Conservation (phyloP, 2,888 invertebrate species). For the Torymus tubicola region DNA sequence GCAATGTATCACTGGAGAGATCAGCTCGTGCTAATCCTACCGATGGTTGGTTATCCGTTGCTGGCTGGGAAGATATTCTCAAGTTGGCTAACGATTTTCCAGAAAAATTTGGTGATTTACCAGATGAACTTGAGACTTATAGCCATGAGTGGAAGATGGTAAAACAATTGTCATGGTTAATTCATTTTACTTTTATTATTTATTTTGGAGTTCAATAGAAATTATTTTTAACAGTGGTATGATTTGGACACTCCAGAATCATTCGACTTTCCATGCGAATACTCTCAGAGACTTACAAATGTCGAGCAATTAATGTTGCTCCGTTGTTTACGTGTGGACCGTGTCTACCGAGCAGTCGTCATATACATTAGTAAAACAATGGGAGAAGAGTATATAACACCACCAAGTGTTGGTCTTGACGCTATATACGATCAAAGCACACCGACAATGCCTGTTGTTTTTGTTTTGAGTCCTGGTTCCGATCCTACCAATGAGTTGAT, state of each 20-base stretch:
- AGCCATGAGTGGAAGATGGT: conserved; percentile 84
- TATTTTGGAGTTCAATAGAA: not conserved
- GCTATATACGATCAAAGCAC: conserved; percentile 91
- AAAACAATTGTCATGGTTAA: conserved; percentile 58
- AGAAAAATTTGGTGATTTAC: conserved; percentile 81
- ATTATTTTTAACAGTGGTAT: conserved; percentile 82
- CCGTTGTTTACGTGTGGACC: conserved; percentile 92
- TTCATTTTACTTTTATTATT: not conserved
- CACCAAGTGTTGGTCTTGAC: conserved; percentile 86
- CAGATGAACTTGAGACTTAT: conserved; percentile 79
- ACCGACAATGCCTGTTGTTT: conserved; percentile 91
- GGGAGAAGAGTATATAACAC: conserved; percentile 93
- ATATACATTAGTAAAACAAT: conserved; percentile 89
- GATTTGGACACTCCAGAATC: conserved; percentile 90
- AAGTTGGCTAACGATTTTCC: conserved; percentile 85
- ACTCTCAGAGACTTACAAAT: conserved; percentile 80
- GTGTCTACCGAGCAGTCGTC: conserved; percentile 90
- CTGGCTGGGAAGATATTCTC: conserved; percentile 91
- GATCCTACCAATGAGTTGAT: conserved; percentile 93
- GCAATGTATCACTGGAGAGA: conserved; percentile 88
- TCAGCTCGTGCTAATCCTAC: conserved; percentile 82
- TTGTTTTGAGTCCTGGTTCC: conserved; percentile 95
- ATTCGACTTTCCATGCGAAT: conserved; percentile 83
- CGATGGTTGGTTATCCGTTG: conserved; percentile 82
- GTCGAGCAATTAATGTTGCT: conserved; percentile 89